Evolutionary conservation across 2,113 vertebrate genomes (phyloP), one percentile per base, ranked within the genome.

Genomic region (Saguinus midas): DNA sequence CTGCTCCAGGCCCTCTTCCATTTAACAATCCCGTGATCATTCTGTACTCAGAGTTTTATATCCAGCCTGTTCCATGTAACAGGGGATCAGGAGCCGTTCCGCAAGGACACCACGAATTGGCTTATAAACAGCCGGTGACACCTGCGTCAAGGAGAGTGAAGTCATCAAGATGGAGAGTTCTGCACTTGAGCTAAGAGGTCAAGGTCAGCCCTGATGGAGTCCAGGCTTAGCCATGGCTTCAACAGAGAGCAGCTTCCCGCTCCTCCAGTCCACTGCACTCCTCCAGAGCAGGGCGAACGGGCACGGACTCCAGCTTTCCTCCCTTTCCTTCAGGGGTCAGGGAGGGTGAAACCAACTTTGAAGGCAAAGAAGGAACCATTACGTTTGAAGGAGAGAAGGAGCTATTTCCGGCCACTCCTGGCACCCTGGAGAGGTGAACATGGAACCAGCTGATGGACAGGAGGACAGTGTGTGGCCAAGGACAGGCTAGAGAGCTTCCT

Each of bases 81-180:
- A 3, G 6, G 9, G 35, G 7, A 17, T 20, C 7, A 35, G 73
- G 8, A 61, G n/a, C n/a, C 13, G 12, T 5, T 89, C 8, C 86
- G 37, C 55, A 37, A 48, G 64, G 78, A 61, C 21, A 7, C 16
- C 3, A 45, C 6, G 45, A 27, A 14, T 35, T 5, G 8, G n/a
- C 58, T 35, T 2, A 43, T 7, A 43, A n/a, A 79, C n/a, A 3
- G 27, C n/a, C 0, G 3, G 3, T 45, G n/a, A 87, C 11, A 11
- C 6, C 8, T 0, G 12, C 2, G 1, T 7, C 57, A 1, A 0
- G 5, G 37, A 58, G 13, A 52, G 20, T 13, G 55, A 64, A 17
- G 9, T 23, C 45, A 9, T 4, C 0, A 0, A 48, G 29, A 40
- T 0, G 3, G n/a, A 1, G 8, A 0, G 17, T 1, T 37, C 0